A percentile compares a stretch with the other conserved stretches of the same genome.
These are phyloP conservation scores for Melieria omissa DNA, from an alignment of 2,888 invertebrate species.

Conservation along the genomic window DNA sequence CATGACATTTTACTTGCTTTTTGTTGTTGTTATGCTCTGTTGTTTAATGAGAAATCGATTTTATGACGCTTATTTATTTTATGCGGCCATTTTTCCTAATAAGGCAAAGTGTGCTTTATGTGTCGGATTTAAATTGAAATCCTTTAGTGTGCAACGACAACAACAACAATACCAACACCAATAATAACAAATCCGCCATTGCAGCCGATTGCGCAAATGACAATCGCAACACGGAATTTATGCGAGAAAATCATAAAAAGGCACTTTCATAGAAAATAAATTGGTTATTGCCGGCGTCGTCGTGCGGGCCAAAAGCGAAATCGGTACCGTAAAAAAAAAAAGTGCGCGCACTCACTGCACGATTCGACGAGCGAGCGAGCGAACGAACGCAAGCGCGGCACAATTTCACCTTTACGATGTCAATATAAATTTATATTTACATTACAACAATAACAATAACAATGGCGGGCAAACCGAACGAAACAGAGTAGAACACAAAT, in stretches of 20 bases:
- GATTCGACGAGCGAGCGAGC: neutral
- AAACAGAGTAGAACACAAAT: constrained; percentile 1
- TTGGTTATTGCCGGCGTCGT: constrained; percentile 15
- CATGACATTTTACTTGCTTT: too few species aligned
- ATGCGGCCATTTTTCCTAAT: too few species aligned
- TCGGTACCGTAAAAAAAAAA: neutral
- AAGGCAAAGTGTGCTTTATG: too few species aligned
- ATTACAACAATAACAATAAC: constrained; percentile 53
- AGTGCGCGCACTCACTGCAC: neutral
- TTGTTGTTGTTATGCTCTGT: too few species aligned
- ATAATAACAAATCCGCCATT: neutral
- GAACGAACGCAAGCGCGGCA: neutral
- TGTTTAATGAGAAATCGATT: too few species aligned
- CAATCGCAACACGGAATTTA: constrained; percentile 26
- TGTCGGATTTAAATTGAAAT: too few species aligned
- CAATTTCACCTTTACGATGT: constrained; percentile 57
- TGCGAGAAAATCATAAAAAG: constrained; percentile 35
- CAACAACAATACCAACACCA: too few species aligned
- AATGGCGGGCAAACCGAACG: neutral
- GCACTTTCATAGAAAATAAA: constrained; percentile 27
- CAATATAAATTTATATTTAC: constrained; percentile 61
- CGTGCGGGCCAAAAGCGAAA: neutral
- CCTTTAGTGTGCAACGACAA: too few species aligned
- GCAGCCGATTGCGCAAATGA: constrained; percentile 21
- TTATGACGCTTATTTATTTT: too few species aligned